phyloP scores from a whole-genome alignment of 30 jellyfish, hydroid and myxozoan species.

The Rhopilema esculentum region DNA sequence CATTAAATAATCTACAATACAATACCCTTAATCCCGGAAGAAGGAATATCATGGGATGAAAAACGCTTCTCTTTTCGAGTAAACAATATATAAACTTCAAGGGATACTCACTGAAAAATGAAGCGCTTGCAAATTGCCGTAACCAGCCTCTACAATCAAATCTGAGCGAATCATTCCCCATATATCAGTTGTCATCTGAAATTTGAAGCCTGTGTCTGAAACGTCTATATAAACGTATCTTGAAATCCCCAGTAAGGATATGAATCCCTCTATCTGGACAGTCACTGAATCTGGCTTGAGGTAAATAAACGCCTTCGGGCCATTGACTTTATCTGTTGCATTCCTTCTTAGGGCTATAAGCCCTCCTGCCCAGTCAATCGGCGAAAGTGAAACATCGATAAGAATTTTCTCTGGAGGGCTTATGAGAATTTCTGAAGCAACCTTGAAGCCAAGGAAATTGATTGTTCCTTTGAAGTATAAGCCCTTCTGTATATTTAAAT shows the following conservation, averaged over 20 bases:
- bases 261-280: slow-evolving; percentile 60
- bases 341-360: slow-evolving; percentile 19
- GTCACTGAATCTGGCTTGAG: neutral
- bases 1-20: no score
- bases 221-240: slow-evolving; percentile 7
- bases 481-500: slow-evolving; percentile 17
- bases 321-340: slow-evolving; percentile 19
- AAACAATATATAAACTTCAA: neutral
- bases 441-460: slow-evolving; percentile 45
- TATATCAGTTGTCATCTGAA: slow-evolving; percentile 5
- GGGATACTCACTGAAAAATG: slow-evolving; percentile 44
- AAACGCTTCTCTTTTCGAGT: no score
- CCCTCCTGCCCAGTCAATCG: slow-evolving; percentile 60
- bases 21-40: no score
- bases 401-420: slow-evolving; percentile 7
- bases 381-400: slow-evolving; percentile 60
- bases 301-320: slow-evolving; percentile 41
- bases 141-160: slow-evolving; percentile 38
- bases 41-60: no score
- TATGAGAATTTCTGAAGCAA: slow-evolving; percentile 39
- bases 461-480: slow-evolving; percentile 45
- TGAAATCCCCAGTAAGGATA: slow-evolving; percentile 36
- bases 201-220: slow-evolving; percentile 55
- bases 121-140: slow-evolving; percentile 16
- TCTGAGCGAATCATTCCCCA: slow-evolving; percentile 4